Conservation (phyloP, 2,888 invertebrate genomes). For the Spatulosminthurus flaviceps region DNA sequence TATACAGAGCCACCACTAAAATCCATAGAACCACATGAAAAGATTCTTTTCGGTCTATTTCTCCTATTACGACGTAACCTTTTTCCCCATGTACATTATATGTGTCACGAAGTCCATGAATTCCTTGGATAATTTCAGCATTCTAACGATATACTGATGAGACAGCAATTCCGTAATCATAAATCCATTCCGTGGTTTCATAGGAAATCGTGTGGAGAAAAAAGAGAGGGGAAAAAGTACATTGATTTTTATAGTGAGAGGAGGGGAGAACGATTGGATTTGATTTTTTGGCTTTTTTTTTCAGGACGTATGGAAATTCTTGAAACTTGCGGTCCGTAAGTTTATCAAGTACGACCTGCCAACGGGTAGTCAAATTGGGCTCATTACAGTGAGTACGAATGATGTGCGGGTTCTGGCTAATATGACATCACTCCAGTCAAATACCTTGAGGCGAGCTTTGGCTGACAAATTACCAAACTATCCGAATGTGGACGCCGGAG, state of each 20-base stretch:
- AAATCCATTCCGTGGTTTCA: too few relatives aligned
- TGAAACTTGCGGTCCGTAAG: conserved; percentile 63
- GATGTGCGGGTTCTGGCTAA: conserved; percentile 63
- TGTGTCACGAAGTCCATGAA: not conserved
- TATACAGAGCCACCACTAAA: too few relatives aligned
- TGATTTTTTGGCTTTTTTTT: conserved; percentile 42
- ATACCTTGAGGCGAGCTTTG: conserved; percentile 60
- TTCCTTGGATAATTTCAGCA: not conserved
- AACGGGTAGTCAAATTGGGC: conserved; percentile 61
- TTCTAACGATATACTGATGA: not conserved
- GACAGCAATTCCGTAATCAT: not conserved
- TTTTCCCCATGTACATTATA: too few relatives aligned
- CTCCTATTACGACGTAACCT: too few relatives aligned
- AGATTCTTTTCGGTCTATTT: too few relatives aligned
- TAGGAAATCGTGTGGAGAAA: too few relatives aligned
- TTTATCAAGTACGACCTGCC: conserved; percentile 63
- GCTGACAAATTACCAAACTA: conserved; percentile 64
- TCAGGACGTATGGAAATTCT: conserved; percentile 64
- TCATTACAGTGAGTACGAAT: conserved; percentile 63
- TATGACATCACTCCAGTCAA: conserved; percentile 63
- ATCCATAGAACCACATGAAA: too few relatives aligned
- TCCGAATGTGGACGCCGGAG: conserved; percentile 63
- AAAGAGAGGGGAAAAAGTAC: too few relatives aligned
- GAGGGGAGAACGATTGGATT: too few relatives aligned
- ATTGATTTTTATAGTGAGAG: too few relatives aligned